phyloP scores from a whole-genome alignment of 2,888 invertebrate species.

The Odontocerum albicorne region DNA sequence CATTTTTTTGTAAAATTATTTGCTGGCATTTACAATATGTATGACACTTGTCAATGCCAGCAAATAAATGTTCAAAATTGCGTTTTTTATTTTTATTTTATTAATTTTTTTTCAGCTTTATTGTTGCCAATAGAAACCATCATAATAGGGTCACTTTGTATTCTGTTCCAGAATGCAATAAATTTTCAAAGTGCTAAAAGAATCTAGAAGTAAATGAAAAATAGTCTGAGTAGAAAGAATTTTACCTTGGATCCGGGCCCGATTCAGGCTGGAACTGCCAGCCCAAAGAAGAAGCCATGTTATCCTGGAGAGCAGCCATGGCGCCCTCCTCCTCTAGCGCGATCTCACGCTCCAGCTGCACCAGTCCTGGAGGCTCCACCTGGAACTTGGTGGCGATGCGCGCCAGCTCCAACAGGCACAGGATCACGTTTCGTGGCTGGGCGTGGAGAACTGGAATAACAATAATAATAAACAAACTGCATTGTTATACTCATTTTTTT shows the following conservation, averaged over 20 bases:
- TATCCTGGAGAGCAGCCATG: slow-evolving; percentile 46
- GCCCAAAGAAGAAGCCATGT: slow-evolving; percentile 58
- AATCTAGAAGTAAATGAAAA: neutral
- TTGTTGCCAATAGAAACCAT: no score
- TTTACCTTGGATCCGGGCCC: slow-evolving; percentile 4
- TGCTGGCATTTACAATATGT: no score
- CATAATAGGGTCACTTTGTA: neutral
- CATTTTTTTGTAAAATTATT: no score
- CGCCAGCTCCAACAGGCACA: slow-evolving; percentile 84
- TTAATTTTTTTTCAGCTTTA: no score
- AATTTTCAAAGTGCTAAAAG: no score
- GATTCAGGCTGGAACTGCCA: slow-evolving; percentile 66
- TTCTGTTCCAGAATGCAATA: neutral
- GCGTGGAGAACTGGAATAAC: slow-evolving; percentile 73
- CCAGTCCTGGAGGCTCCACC: slow-evolving; percentile 79
- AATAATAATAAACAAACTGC: no score
- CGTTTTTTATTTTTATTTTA: no score
- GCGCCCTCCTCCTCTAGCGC: slow-evolving; percentile 75
- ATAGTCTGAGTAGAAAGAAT: neutral
- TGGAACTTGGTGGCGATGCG: slow-evolving; percentile 76
- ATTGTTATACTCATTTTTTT: no score
- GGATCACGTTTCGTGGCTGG: slow-evolving; percentile 80
- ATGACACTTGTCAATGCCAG: no score
- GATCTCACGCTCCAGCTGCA: slow-evolving; percentile 84
- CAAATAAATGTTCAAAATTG: no score